phyloP scores from a whole-genome alignment of 2,888 invertebrate species.

The Rhopalosiphum nymphaeae region DNA sequence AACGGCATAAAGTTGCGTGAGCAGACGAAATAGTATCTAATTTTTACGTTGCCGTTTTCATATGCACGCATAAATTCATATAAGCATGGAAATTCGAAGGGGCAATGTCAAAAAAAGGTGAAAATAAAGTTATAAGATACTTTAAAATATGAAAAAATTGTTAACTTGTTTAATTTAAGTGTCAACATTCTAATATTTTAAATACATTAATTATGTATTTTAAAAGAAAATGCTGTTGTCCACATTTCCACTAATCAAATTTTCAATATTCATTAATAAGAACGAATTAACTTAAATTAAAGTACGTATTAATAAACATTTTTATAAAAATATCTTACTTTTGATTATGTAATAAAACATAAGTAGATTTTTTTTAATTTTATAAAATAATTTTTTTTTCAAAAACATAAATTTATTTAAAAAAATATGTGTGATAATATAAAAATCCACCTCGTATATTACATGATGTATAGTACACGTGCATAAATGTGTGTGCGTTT shows the following conservation, averaged over 20 bases:
- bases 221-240: neutral
- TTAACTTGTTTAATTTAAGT: neutral
- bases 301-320: neutral
- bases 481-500: neutral
- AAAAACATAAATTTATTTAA: neutral
- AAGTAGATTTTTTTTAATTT: neutral
- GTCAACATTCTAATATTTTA: neutral
- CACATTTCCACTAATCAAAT: neutral
- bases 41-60: neutral
- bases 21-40: neutral
- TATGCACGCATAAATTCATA: neutral
- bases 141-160: neutral
- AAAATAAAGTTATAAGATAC: neutral
- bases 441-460: neutral
- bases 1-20: neutral
- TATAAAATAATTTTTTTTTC: too few species aligned
- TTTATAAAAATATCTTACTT: neutral
- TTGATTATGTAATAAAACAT: neutral
- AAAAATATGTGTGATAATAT: neutral
- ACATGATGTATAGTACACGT: neutral
- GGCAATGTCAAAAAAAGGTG: neutral
- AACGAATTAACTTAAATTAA: neutral
- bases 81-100: neutral
- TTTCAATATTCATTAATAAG: neutral
- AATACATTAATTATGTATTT: neutral